Evolutionary conservation across 1,140 invertebrate species (phyloP).

Genomic region (Drosophila lacertosa): DNA sequence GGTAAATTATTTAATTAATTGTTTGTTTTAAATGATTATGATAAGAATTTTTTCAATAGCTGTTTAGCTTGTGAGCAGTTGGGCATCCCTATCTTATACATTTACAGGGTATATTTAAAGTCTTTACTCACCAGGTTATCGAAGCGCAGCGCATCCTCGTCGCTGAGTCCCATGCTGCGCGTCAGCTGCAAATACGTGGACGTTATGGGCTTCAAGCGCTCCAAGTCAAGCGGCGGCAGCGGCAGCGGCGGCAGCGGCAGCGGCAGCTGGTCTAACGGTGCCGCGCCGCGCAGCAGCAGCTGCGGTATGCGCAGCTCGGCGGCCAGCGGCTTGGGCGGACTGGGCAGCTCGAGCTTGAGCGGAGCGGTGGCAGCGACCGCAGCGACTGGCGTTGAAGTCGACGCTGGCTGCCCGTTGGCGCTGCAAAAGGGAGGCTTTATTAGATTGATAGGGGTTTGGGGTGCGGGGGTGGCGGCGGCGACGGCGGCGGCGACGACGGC

Average conservation of each 20-base stretch:
- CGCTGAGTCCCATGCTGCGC: slow-evolving; percentile 87
- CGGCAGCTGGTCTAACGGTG: slow-evolving; percentile 34
- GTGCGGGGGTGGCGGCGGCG: not conserved
- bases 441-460: slow-evolving; percentile 73
- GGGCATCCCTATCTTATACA: no score
- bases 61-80: no score
- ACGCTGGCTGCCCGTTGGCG: slow-evolving; percentile 54
- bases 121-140: slow-evolving; percentile 85
- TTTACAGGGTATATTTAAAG: slow-evolving; percentile 78
- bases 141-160: slow-evolving; percentile 86
- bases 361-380: slow-evolving; percentile 30
- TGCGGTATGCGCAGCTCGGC: slow-evolving; percentile 67
- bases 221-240: slow-evolving; percentile 75
- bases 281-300: slow-evolving; percentile 36
- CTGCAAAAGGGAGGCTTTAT: slow-evolving; percentile 72
- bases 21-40: not conserved
- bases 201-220: slow-evolving; percentile 92
- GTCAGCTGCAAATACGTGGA: slow-evolving; percentile 93
- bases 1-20: no score
- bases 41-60: no score
- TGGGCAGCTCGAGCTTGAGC: slow-evolving; percentile 65
- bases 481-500: slow-evolving; percentile 16
- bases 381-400: slow-evolving; percentile 59
- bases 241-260: slow-evolving; percentile 50
- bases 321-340: slow-evolving; percentile 57